Evolutionary conservation across 2,113 vertebrate genomes (phyloP).

Genomic region (Athene noctua): DNA sequence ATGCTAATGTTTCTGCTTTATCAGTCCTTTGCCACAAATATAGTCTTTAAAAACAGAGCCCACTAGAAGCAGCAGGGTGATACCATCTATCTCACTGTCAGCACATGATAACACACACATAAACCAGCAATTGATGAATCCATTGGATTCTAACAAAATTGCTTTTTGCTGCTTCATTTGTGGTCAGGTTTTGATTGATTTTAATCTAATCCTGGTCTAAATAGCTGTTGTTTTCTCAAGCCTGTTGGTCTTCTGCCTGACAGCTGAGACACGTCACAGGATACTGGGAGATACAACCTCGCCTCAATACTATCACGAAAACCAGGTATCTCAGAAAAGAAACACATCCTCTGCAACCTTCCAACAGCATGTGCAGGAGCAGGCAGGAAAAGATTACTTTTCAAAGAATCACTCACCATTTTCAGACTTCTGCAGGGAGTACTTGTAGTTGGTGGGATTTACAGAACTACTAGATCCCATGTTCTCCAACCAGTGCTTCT

Average conservation of each 20-base stretch:
- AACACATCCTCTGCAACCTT: neutral
- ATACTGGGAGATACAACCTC: neutral
- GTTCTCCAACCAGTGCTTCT: neutral
- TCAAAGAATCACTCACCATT: slow-evolving; percentile 46
- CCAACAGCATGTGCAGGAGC: neutral
- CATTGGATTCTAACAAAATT: neutral
- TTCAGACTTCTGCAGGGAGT: slow-evolving; percentile 69
- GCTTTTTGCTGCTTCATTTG: neutral
- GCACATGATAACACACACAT: neutral
- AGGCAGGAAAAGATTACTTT: neutral
- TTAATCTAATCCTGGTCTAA: neutral
- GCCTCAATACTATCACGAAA: neutral
- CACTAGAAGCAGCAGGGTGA: neutral
- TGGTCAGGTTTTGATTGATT: neutral
- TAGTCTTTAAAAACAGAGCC: neutral
- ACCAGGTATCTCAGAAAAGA: neutral
- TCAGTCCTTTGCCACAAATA: neutral
- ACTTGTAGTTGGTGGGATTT: slow-evolving; percentile 21
- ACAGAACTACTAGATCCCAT: slow-evolving; percentile 71
- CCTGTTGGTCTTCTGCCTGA: neutral
- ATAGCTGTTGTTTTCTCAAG: neutral
- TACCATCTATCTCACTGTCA: neutral
- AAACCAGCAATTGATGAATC: neutral
- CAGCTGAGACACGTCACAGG: neutral
- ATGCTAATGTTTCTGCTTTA: neutral